These are phyloP conservation scores for Salmo trutta DNA, from an alignment of 2,797 vertebrate species.

Conservation along the genomic window DNA sequence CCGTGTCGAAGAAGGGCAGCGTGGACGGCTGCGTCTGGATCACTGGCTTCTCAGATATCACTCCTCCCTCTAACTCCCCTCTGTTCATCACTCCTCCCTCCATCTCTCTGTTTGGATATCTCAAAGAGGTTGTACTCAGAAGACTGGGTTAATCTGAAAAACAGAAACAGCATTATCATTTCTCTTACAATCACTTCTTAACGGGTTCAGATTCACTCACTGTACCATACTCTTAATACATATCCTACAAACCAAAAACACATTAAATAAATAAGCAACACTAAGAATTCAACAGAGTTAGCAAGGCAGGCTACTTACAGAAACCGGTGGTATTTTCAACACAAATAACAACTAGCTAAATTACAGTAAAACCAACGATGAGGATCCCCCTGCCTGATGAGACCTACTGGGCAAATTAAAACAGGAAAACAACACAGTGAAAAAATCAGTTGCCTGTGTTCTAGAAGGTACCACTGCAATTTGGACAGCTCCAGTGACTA, in stretches of 20 bases:
- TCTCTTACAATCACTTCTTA: background rate
- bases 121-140: conserved; percentile 44
- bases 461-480: conserved; percentile 43
- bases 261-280: background rate
- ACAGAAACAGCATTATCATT: conserved; percentile 24
- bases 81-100: background rate
- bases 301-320: background rate
- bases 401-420: conserved; percentile 27
- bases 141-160: conserved; percentile 56
- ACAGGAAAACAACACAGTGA: conserved; percentile 14
- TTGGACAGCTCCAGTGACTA: conserved; percentile 27
- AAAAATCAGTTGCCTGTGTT: conserved; percentile 32
- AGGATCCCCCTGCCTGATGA: conserved; percentile 60
- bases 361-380: background rate
- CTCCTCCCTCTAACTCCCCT: conserved; percentile 20
- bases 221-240: background rate
- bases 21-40: conserved; percentile 78
- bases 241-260: background rate
- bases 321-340: background rate
- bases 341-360: background rate
- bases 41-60: conserved; percentile 75
- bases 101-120: conserved; percentile 22
- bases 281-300: background rate
- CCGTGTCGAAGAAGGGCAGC: conserved; percentile 87
- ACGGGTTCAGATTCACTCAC: background rate